Evolutionary conservation across 2,888 invertebrate species (phyloP).

Genomic region (Drosophila quinaria): DNA sequence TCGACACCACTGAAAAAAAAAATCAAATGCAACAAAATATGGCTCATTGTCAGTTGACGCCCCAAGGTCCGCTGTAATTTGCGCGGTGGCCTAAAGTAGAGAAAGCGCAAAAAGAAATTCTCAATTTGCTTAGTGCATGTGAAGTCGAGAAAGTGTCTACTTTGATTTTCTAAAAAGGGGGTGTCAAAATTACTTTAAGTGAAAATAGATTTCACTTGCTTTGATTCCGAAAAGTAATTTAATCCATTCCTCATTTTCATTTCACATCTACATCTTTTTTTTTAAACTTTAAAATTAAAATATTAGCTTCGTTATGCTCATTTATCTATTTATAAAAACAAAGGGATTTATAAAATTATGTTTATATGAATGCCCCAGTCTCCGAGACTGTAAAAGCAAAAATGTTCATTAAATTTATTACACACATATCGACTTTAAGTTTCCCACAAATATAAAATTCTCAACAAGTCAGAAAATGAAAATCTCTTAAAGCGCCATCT

Average conservation of each 20-base stretch:
- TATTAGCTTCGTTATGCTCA: too few relatives aligned
- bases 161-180: slow-evolving; percentile 14
- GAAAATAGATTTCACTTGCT: slow-evolving; percentile 1
- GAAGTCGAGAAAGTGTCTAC: too few relatives aligned
- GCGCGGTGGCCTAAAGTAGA: slow-evolving; percentile 12
- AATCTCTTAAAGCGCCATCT: neutral
- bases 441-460: neutral
- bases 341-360: too few relatives aligned
- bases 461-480: neutral
- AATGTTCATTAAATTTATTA: too few relatives aligned
- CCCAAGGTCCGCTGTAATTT: slow-evolving; percentile 69
- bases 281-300: too few relatives aligned
- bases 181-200: slow-evolving; percentile 6
- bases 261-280: neutral
- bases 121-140: slow-evolving; percentile 4
- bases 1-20: slow-evolving; percentile 2
- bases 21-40: slow-evolving; percentile 26
- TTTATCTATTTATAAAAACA: too few relatives aligned
- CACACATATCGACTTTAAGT: too few relatives aligned
- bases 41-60: slow-evolving; percentile 54
- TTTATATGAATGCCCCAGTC: too few relatives aligned
- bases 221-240: neutral
- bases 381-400: too few relatives aligned
- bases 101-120: slow-evolving; percentile 7
- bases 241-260: neutral